Evolutionary conservation across 64 coral and sea anemone genomes (phyloP), one percentile per base, ranked within the genome.

Genomic region (Exaiptasia diaphana): DNA sequence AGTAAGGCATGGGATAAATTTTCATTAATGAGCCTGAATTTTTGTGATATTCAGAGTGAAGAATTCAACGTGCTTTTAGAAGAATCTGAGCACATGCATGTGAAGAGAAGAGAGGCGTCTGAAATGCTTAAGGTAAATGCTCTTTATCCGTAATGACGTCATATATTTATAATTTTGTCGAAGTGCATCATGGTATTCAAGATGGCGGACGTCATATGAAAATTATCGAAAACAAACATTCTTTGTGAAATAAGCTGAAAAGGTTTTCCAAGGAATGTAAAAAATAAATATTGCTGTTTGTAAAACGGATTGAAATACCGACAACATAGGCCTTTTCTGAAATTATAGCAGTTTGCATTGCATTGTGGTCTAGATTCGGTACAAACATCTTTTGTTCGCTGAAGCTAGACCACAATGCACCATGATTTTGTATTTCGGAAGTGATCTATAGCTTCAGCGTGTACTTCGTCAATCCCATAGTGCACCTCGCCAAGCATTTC

Each of bases 121-220:
- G 94, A 97, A 85, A 97, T 97, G 94, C 69, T 97, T 3, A 97
- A 97, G 87, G 93, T 96, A 48, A n/a, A n/a, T n/a, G n/a, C n/a
- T n/a, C 20, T 59, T 22, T n/a, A 37, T 55, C 54, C 53, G 13
- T 25, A 3, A 2, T n/a, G 3, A 7, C 29, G 37, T 6, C 5
- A 18, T 64, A 0, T 22, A 5, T 64, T 6, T 17, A 11, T 14
- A 31, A 27, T 1, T 35, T 35, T 31, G 50, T 30, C 25, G 5
- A 26, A 13, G 25, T 14, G 3, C 54, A 36, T 1, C 0, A 21
- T 50, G 12, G 9, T 2, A 17, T 43, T 43, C 29, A 0, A 40
- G n/a, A 45, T 42, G 4, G 20, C 2, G 68, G 1, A 38, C 17
- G 25, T 32, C 5, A 46, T 3, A 75, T 9, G 18, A 4, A 20